phyloP scores from a whole-genome alignment of 1,140 invertebrate species.

The Eumaeus atala region DNA sequence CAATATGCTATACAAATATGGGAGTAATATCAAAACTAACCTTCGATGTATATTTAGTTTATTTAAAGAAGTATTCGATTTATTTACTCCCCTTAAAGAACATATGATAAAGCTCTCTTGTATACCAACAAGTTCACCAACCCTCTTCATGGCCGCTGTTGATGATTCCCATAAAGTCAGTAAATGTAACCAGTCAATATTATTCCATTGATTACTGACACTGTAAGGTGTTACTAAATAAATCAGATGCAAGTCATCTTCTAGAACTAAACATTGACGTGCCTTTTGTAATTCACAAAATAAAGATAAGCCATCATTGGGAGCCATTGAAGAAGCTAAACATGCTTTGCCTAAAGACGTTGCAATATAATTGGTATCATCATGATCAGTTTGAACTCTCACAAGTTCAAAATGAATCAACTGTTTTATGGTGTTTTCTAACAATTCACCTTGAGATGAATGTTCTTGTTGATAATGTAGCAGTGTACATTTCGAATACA shows the following conservation, averaged over 20 bases:
- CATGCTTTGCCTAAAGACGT: slow-evolving; percentile 94
- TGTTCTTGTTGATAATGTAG: slow-evolving; percentile 48
- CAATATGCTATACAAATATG: no score
- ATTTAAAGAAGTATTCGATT: slow-evolving; percentile 73
- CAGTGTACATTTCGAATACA: slow-evolving; percentile 89
- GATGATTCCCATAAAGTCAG: slow-evolving; percentile 90
- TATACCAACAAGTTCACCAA: slow-evolving; percentile 93
- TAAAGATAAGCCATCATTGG: slow-evolving; percentile 90
- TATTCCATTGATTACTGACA: slow-evolving; percentile 83
- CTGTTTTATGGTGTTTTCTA: slow-evolving; percentile 54
- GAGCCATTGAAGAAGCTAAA: slow-evolving; percentile 92
- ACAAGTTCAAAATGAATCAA: slow-evolving; percentile 77
- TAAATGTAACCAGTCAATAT: slow-evolving; percentile 92
- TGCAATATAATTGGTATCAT: slow-evolving; percentile 79
- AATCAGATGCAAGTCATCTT: slow-evolving; percentile 95
- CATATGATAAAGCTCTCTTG: slow-evolving; percentile 90
- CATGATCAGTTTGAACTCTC: slow-evolving; percentile 67
- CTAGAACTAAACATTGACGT: slow-evolving; percentile 91
- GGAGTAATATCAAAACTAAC: slow-evolving; percentile 34
- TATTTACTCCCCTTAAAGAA: slow-evolving; percentile 82
- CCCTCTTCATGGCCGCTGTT: slow-evolving; percentile 84
- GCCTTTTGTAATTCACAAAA: slow-evolving; percentile 95
- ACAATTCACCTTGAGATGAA: slow-evolving; percentile 42
- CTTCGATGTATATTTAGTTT: slow-evolving; percentile 73
- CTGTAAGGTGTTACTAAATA: slow-evolving; percentile 94